Conservation (phyloP, 2,797 vertebrate genomes). For the Epinephelus coioides region DNA sequence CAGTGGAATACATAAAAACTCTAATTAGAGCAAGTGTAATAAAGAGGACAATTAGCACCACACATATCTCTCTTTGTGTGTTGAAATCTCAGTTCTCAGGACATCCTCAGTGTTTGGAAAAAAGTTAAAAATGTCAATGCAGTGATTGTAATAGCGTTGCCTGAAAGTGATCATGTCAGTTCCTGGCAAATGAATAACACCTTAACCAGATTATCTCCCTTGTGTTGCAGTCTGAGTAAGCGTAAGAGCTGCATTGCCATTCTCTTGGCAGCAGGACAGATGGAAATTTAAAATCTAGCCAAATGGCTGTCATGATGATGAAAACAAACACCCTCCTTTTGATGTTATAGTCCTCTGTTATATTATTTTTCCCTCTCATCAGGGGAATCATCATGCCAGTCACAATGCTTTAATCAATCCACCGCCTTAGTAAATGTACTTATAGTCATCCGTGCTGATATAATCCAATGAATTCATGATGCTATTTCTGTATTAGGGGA, state of each 20-base stretch:
- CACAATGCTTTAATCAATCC: neutral
- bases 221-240: neutral
- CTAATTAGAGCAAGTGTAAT: neutral
- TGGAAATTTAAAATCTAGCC: neutral
- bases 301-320: neutral
- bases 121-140: too few species aligned
- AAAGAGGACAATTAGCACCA: neutral
- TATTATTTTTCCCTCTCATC: neutral
- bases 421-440: neutral
- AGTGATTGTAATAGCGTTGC: neutral
- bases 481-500: neutral
- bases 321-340: neutral
- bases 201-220: constrained; percentile 3
- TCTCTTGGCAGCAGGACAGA: neutral
- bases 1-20: neutral
- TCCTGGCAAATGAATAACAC: neutral
- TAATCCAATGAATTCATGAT: neutral
- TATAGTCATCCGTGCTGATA: neutral
- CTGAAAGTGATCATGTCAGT: neutral
- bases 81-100: neutral
- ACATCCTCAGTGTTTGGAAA: neutral
- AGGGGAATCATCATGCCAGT: neutral
- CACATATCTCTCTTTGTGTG: neutral
- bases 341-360: neutral
- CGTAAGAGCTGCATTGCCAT: neutral